These are phyloP conservation scores for Aplodontia rufa DNA, from an alignment of 2,113 vertebrate species.

Conservation along the genomic window DNA sequence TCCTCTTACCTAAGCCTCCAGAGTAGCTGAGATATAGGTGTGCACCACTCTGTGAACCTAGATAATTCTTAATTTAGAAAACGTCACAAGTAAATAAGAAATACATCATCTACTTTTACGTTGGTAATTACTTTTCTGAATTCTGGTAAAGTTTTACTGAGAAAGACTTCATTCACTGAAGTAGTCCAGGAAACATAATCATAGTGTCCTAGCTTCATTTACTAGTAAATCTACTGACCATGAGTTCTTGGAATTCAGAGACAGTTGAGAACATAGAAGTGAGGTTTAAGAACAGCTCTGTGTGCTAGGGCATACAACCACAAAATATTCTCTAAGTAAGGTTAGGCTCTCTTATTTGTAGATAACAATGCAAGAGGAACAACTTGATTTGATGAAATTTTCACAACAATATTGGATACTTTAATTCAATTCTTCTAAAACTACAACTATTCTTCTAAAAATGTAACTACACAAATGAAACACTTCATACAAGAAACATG, in stretches of 20 bases:
- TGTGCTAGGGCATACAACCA: neutral
- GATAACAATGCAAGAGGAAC: neutral
- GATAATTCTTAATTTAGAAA: neutral
- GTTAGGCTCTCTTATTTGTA: neutral
- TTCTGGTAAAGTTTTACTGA: neutral
- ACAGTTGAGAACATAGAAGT: neutral
- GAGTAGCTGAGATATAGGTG: neutral
- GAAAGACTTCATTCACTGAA: neutral
- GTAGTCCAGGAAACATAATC: neutral
- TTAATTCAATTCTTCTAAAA: neutral
- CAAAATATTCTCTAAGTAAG: neutral
- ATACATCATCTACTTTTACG: neutral
- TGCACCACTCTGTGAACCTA: neutral
- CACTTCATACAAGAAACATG: neutral
- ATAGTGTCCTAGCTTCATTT: neutral
- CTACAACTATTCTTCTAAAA: slow-evolving; percentile 12
- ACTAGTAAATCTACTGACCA: neutral
- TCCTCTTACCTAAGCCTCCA: neutral
- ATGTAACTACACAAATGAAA: neutral
- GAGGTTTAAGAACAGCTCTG: neutral
- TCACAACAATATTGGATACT: neutral
- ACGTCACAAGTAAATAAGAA: neutral
- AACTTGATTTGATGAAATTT: neutral
- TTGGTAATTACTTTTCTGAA: neutral
- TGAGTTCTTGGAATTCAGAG: neutral